Conservation (phyloP, 2,888 invertebrate genomes). For the Notodromas monacha region DNA sequence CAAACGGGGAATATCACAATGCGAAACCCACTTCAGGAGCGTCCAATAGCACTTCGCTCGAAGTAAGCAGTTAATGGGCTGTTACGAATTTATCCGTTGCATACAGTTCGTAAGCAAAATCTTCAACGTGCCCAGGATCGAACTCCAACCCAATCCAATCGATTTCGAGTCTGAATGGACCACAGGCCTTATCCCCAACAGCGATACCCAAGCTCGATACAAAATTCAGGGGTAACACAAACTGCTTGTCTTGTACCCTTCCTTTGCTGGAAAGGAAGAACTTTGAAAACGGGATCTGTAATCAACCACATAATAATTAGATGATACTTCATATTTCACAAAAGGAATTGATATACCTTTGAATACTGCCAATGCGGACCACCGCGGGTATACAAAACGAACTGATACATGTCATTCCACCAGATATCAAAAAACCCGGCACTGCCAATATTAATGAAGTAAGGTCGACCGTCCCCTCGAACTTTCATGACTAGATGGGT, state of each 20-base stretch:
- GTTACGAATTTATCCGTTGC: slow-evolving; percentile 29
- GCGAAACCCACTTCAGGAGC: too few species aligned
- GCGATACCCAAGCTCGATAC: slow-evolving; percentile 49
- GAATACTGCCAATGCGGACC: slow-evolving; percentile 92
- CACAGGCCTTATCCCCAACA: slow-evolving; percentile 39
- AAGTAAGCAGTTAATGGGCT: slow-evolving; percentile 16
- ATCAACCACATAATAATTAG: slow-evolving; percentile 13
- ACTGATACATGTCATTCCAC: slow-evolving; percentile 67
- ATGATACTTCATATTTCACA: background rate
- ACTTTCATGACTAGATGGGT: slow-evolving; percentile 40
- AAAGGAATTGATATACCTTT: slow-evolving; percentile 26
- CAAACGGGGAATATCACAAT: too few species aligned
- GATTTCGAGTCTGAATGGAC: slow-evolving; percentile 57
- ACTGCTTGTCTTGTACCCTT: slow-evolving; percentile 47
- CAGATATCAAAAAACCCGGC: slow-evolving; percentile 43
- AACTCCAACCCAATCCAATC: slow-evolving; percentile 62
- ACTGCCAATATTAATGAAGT: slow-evolving; percentile 41
- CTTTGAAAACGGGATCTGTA: slow-evolving; percentile 72
- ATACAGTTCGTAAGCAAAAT: slow-evolving; percentile 80
- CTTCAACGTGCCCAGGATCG: slow-evolving; percentile 45
- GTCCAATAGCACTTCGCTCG: too few species aligned
- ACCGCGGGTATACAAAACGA: slow-evolving; percentile 62
- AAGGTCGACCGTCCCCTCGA: slow-evolving; percentile 74
- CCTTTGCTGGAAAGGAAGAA: slow-evolving; percentile 53
- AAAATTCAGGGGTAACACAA: slow-evolving; percentile 23